phyloP scores from a whole-genome alignment of 2,888 invertebrate genomes.

The Perdita meconis region DNA sequence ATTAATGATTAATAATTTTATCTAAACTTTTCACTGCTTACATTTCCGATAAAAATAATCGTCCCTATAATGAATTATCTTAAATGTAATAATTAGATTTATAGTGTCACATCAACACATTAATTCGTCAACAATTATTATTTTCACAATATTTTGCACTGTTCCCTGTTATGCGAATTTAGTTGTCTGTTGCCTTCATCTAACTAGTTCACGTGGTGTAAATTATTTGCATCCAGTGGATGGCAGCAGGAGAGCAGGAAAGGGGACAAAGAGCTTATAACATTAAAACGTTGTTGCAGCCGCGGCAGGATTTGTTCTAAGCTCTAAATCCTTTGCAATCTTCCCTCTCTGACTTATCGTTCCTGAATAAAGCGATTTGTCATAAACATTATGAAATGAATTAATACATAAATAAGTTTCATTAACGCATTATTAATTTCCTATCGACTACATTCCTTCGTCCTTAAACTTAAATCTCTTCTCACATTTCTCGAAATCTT shows the following conservation, averaged over 20 bases:
- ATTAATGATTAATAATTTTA: too few species aligned
- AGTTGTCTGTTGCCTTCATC: conserved; percentile 25
- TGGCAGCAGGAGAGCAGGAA: conserved; percentile 37
- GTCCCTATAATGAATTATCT: too few species aligned
- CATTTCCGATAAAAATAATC: too few species aligned
- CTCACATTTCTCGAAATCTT: neutral
- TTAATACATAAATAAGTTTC: neutral
- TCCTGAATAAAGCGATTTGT: conserved; percentile 14
- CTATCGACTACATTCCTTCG: neutral
- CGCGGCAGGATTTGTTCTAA: conserved; percentile 44
- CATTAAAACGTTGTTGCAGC: conserved; percentile 49
- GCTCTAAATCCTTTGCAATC: conserved; percentile 44
- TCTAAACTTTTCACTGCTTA: neutral
- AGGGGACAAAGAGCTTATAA: conserved; percentile 47
- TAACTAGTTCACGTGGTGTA: conserved; percentile 32
- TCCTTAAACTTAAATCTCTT: neutral
- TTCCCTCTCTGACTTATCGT: conserved; percentile 26
- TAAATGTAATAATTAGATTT: too few species aligned
- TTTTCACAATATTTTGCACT: neutral
- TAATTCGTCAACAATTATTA: conserved; percentile 2
- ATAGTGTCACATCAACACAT: too few species aligned
- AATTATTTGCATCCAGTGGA: conserved; percentile 48
- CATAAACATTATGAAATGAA: neutral
- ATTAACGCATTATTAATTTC: neutral
- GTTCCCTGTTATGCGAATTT: conserved; percentile 24